Evolutionary conservation across 2,888 invertebrate genomes (phyloP).

Genomic region (Poecilobothrus nobilitatus): DNA sequence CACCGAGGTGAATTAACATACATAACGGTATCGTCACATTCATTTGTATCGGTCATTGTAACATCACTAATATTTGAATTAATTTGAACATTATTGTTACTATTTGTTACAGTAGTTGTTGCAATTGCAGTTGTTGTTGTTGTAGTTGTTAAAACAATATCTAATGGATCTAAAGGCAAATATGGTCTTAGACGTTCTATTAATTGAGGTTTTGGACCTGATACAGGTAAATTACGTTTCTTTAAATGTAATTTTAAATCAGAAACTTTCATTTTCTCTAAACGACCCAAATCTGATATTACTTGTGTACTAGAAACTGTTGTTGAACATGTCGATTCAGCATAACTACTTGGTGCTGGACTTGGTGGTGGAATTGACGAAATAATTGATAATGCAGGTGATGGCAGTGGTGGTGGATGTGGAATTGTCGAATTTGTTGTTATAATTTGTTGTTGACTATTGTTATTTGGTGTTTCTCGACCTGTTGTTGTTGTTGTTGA

Average conservation of each 20-base stretch:
- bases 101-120: constrained; percentile 25
- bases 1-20: constrained; percentile 33
- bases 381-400: constrained; percentile 47
- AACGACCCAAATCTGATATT: constrained; percentile 49
- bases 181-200: constrained; percentile 83
- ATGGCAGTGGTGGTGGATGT: constrained; percentile 44
- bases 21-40: constrained; percentile 30
- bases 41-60: constrained; percentile 35
- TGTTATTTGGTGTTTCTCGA: constrained; percentile 18
- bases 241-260: constrained; percentile 92
- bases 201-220: constrained; percentile 90
- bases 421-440: constrained; percentile 28
- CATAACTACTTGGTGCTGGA: constrained; percentile 34
- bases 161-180: constrained; percentile 44
- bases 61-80: constrained; percentile 21
- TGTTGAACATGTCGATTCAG: constrained; percentile 32
- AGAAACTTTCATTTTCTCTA: constrained; percentile 94
- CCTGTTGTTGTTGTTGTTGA: constrained; percentile 23
- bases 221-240: constrained; percentile 86
- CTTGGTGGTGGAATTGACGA: constrained; percentile 44
- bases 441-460: constrained; percentile 19
- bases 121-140: constrained; percentile 45
- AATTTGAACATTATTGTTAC: constrained; percentile 24
- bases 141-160: constrained; percentile 23
- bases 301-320: constrained; percentile 23